Conservation (phyloP, 2,797 vertebrate species). For the Rhabdomys pumilio region DNA sequence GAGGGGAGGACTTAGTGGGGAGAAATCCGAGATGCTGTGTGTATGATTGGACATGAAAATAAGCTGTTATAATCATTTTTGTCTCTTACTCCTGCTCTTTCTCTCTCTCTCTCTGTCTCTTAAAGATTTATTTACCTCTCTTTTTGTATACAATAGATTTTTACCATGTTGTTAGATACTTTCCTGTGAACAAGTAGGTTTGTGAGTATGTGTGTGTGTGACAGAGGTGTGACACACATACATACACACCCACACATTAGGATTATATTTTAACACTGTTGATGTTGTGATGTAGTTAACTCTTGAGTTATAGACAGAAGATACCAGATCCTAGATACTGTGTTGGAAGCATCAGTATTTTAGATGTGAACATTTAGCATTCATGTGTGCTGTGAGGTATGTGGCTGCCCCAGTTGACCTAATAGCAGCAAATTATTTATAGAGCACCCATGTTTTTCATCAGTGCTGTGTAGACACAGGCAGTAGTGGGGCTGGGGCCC, state of each 20-base stretch:
- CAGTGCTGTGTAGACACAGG: background rate
- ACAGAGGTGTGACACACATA: background rate
- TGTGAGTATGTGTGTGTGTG: background rate
- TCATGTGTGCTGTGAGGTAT: background rate
- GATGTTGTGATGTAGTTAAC: background rate
- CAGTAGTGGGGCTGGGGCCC: background rate
- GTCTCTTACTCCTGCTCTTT: no score
- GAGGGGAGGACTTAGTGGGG: background rate
- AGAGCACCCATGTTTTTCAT: background rate
- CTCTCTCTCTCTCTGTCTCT: background rate
- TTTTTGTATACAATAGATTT: background rate
- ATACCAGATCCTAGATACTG: background rate
- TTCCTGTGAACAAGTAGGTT: background rate
- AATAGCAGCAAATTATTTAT: background rate
- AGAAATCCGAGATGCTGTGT: background rate
- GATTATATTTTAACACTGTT: background rate
- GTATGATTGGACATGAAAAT: background rate
- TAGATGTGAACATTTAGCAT: conserved; percentile 12
- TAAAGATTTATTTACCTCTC: background rate
- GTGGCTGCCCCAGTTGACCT: background rate
- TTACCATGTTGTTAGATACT: background rate
- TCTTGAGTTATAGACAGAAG: conserved; percentile 37
- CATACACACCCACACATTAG: background rate
- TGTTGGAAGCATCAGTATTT: background rate
- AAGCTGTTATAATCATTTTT: background rate